phyloP scores from a whole-genome alignment of 1,140 invertebrate species.

The Atta texana region DNA sequence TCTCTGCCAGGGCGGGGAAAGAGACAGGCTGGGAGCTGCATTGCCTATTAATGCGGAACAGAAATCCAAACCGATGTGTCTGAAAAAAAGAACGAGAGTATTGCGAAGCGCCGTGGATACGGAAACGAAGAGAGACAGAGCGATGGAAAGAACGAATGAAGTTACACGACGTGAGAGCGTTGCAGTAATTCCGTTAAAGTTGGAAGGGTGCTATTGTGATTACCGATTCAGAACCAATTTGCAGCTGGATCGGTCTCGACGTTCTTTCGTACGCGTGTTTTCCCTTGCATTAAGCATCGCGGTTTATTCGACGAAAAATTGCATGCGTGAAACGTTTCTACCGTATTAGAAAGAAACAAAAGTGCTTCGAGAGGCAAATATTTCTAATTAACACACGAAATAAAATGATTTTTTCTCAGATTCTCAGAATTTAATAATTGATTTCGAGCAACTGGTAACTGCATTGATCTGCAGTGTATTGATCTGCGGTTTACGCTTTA shows the following conservation, averaged over 20 bases:
- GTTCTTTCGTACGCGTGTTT: slow-evolving; percentile 19
- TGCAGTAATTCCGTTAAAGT: slow-evolving; percentile 48
- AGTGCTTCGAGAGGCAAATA: neutral
- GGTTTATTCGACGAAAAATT: slow-evolving; percentile 1
- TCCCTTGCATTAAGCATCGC: slow-evolving; percentile 21
- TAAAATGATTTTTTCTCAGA: neutral
- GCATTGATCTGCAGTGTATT: too few species aligned
- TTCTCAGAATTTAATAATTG: too few species aligned
- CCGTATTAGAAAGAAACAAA: too few species aligned
- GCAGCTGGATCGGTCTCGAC: slow-evolving; percentile 37
- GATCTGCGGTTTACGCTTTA: too few species aligned
- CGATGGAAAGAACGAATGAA: slow-evolving; percentile 11
- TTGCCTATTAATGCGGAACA: slow-evolving; percentile 54
- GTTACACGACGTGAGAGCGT: slow-evolving; percentile 4
- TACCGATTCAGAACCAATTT: slow-evolving; percentile 65
- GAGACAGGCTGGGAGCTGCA: neutral
- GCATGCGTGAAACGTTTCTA: neutral
- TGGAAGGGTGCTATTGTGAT: slow-evolving; percentile 39
- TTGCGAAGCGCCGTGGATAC: neutral
- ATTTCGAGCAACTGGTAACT: neutral
- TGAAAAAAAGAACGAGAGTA: neutral
- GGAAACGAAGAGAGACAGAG: neutral
- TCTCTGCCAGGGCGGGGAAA: slow-evolving; percentile 26
- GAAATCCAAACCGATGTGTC: slow-evolving; percentile 57
- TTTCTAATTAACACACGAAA: neutral